phyloP scores from a whole-genome alignment of 2,113 vertebrate species.

The Isurus oxyrinchus region DNA sequence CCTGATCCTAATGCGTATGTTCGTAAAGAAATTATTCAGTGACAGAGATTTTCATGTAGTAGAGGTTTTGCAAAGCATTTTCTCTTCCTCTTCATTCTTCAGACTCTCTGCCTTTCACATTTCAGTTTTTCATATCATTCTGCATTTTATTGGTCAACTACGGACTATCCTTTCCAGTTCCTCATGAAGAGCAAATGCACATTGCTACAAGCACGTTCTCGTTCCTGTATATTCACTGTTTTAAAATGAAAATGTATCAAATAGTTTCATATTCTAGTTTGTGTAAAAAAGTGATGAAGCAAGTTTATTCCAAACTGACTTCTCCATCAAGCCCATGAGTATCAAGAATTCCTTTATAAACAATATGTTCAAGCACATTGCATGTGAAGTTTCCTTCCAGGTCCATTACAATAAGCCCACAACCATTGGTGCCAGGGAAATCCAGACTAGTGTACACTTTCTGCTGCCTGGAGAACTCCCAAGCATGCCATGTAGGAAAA shows the following conservation, averaged over 20 bases:
- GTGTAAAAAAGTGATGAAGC: not conserved
- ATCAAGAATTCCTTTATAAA: not conserved
- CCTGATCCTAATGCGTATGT: too few species aligned
- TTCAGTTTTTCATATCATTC: not conserved
- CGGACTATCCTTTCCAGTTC: not conserved
- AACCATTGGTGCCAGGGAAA: not conserved
- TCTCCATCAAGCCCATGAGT: not conserved
- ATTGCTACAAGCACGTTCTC: not conserved
- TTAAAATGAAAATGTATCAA: not conserved
- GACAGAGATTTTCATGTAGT: not conserved
- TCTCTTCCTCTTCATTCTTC: not conserved
- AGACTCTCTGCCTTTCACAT: not conserved
- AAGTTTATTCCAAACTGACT: not conserved
- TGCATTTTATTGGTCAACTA: not conserved
- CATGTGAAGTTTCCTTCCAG: not conserved
- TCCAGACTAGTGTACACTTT: not conserved
- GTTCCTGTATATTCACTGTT: not conserved
- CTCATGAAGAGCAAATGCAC: not conserved
- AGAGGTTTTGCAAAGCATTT: not conserved
- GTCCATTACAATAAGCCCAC: not conserved
- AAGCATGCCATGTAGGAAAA: not conserved
- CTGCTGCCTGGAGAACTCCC: not conserved
- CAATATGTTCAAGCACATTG: not conserved
- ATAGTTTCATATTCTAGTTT: not conserved
- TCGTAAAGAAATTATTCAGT: not conserved